phyloP scores from a whole-genome alignment of 2,888 invertebrate genomes.

The Sarcophaga caerulescens region DNA sequence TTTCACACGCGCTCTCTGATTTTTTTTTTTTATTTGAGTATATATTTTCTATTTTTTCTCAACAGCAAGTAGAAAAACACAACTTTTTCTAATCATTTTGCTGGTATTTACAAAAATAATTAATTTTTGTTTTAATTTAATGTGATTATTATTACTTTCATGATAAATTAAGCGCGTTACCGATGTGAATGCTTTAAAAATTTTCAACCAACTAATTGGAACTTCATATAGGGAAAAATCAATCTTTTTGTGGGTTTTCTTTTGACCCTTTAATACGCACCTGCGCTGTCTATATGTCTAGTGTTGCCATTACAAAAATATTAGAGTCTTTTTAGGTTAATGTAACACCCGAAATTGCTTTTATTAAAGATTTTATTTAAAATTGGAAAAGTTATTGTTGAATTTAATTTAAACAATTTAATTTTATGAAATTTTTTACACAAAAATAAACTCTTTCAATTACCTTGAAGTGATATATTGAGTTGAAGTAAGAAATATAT shows the following conservation, averaged over 20 bases:
- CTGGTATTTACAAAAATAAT: constrained; percentile 19
- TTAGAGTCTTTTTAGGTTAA: neutral
- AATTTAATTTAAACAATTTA: no score
- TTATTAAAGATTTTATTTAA: neutral
- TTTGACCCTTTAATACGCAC: constrained; percentile 62
- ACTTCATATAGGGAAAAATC: constrained; percentile 74
- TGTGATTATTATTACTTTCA: constrained; percentile 50
- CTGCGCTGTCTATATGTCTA: constrained; percentile 50
- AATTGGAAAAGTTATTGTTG: neutral
- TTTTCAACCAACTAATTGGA: constrained; percentile 71
- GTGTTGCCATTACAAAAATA: neutral
- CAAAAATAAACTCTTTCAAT: no score
- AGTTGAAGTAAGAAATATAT: no score
- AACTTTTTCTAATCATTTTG: constrained; percentile 38
- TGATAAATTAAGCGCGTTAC: constrained; percentile 59
- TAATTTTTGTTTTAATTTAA: constrained; percentile 44
- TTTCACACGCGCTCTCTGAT: constrained; percentile 68
- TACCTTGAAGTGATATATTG: no score
- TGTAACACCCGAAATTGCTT: neutral
- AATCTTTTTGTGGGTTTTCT: constrained; percentile 74
- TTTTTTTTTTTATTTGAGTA: constrained; percentile 32
- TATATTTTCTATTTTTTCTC: constrained; percentile 1
- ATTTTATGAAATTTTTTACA: no score
- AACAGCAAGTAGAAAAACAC: constrained; percentile 55
- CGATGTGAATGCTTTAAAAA: constrained; percentile 66